Evolutionary conservation across 2,888 invertebrate genomes (phyloP), one percentile per base, ranked within the genome.

Genomic region (Parthenolecanium corni): DNA sequence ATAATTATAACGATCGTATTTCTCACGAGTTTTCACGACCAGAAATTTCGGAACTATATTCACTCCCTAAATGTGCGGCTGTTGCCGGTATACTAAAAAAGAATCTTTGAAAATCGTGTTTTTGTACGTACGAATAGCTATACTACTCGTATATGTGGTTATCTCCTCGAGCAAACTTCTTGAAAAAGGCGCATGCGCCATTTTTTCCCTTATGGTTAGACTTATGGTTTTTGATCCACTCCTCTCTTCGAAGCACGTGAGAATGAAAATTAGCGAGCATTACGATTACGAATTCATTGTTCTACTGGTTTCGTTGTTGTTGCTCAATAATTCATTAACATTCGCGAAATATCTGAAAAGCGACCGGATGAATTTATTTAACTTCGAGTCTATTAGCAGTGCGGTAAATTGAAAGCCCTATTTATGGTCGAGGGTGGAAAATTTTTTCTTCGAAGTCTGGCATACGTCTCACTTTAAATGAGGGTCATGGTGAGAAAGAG

Each of bases 261-360:
- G 44, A 57, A 57, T 42, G 25, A 44, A 46, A 46, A 57, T 57
- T 57, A 57, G 57, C 57, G 46, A 44, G 23, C 46, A 57, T 57
- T 46, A 23, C 23, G 57, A 57, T 57, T 57, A 57, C 49, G 23
- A 49, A 20, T 49, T 49, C 21, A 49, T 49, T 49, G 49, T 49
- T 18, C 23, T 49, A 23, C 21, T 49, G 20, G 21, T 49, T 23
- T 46, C 16, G n/a, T 46, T 46, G n/a, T 18, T 21, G 49, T 21
- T 11, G 49, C 21, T 49, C 21, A 21, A 49, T 21, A 49, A 49
- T 49, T 21, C 49, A 49, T 49, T 49, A 49, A 23, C 23, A 44
- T 20, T 21, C 20, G 18, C 23, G 23, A 49, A 49, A 2, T 31
- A 31, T 31, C 31, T 31, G 31, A 31, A 31, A 31, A 9, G 31